Evolutionary conservation across 1,140 invertebrate species (phyloP).

Genomic region (Stenopsyche tienmushanensis): DNA sequence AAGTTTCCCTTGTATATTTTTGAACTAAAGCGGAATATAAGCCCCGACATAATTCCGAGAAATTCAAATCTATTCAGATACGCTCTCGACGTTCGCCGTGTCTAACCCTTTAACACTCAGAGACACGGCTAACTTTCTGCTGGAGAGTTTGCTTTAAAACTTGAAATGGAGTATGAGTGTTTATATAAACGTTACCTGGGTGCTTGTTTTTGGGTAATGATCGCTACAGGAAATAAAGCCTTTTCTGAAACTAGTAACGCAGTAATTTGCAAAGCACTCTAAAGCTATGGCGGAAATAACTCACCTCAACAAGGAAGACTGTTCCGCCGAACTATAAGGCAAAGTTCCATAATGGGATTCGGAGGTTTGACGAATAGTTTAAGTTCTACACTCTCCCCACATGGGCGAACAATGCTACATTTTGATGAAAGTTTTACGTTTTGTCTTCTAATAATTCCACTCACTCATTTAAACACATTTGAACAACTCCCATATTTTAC

Average conservation of each 20-base stretch:
- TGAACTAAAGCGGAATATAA: no score
- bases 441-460: background rate
- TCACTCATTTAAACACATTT: background rate
- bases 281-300: background rate
- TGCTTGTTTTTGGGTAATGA: no score
- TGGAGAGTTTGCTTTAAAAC: no score
- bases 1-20: no score
- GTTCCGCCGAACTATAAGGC: no score
- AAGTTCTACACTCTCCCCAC: background rate
- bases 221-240: background rate
- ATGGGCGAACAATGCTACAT: background rate
- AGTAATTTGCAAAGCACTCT: conserved; percentile 1
- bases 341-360: conserved; percentile 8
- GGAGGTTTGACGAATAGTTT: conserved; percentile 13
- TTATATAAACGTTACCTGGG: no score
- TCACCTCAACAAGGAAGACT: background rate
- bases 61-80: no score
- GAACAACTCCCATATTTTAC: background rate
- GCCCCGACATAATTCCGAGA: no score
- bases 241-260: background rate
- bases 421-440: background rate
- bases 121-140: no score
- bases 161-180: no score
- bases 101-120: no score
- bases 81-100: no score